Percentiles rank a stretch among this genome's conserved stretches.
Conservation (phyloP, 2,113 vertebrate genomes). For the Gulo gulo region DNA sequence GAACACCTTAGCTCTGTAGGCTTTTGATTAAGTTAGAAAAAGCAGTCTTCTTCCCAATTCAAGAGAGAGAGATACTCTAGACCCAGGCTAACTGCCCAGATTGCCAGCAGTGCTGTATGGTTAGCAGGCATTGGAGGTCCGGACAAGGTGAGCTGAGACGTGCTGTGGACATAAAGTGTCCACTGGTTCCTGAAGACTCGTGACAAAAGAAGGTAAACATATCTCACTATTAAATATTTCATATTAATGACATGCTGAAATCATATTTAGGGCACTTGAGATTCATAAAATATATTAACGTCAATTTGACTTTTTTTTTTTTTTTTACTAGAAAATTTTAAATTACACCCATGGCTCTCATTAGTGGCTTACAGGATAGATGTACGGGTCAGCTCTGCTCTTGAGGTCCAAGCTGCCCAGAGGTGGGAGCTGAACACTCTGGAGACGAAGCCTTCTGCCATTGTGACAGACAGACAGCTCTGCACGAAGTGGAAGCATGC, state of each 20-base stretch:
- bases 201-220: background rate
- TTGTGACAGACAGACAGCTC: background rate
- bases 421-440: background rate
- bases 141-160: background rate
- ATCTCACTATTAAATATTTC: background rate
- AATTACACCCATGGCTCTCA: background rate
- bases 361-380: background rate
- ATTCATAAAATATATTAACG: background rate
- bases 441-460: background rate
- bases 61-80: background rate
- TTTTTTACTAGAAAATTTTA: background rate
- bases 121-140: background rate
- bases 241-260: background rate
- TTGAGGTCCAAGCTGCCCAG: background rate
- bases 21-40: background rate
- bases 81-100: background rate
- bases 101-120: accelerated
- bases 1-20: background rate
- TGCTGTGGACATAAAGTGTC: background rate
- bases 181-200: background rate
- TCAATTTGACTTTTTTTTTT: background rate
- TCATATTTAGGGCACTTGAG: background rate
- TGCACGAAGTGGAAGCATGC: background rate
- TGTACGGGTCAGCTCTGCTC: background rate
- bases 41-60: background rate